Base-by-base conservation (phyloP, 1,140 invertebrate genomes). In the Ridgeia piscesae region DNA sequence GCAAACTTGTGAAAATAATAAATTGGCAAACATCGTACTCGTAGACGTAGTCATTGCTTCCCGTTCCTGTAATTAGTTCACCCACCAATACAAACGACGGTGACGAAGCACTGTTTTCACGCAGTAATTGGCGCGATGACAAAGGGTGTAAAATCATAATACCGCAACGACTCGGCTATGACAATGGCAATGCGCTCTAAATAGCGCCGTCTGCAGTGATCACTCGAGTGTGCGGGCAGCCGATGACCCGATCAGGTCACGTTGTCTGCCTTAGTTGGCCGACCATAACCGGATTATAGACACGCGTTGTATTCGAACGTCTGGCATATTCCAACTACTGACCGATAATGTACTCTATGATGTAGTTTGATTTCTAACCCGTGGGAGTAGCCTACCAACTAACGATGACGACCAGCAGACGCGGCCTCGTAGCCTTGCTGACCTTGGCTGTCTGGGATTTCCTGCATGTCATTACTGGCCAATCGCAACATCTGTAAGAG, bases 121-220 rank as follows among this genome's bases (percentile, higher is more conserved):
- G 27, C 58, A 77, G 58, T 77, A 77, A 77, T 77, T 77, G 58
- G 58, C 27, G 11, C 58, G 58, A 77, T 77, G 17, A 77, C 58
- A 77, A 77, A 77, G 58, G 58, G 58, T 77, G 58, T 77, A 77
- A 77, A 77, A 77, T 77, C 58, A 77, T 77, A 77, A 77, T 77
- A 77, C 58, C 0, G 58, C 58, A 77, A 77, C 6, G 58, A 77
- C 58, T 77, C 58, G 27, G 27, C 58, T 77, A 77, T 77, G 58
- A 77, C 58, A 77, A 77, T 77, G n/a, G n/a, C n/a, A n/a, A n/a
- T n/a, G n/a, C n/a, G 58, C 58, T 9, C 58, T 77, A 21, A 14
- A 77, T 14, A 77, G 6, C 6, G 58, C 58, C 6, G 58, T 27
- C 58, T 42, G 42, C 42, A 11, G 58, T 17, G 58, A 77, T 21